These are phyloP conservation scores for Megalopta genalis DNA, from an alignment of 1,140 invertebrate species.

Conservation along the genomic window DNA sequence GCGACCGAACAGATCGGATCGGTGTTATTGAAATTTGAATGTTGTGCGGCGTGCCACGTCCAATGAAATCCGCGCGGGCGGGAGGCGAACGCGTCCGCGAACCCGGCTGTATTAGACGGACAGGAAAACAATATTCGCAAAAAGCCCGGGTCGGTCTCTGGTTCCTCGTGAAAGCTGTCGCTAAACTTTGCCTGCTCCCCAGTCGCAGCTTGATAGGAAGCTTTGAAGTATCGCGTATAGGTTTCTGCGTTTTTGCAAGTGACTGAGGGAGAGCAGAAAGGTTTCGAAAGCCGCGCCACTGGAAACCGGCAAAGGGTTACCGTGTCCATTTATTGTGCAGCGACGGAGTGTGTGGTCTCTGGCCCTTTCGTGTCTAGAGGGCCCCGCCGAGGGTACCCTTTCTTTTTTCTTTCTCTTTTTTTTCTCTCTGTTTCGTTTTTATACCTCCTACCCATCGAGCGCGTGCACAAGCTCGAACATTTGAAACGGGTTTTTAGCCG, in stretches of 20 bases:
- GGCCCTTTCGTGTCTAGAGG: background rate
- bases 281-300: conserved; percentile 29
- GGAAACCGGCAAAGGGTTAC: conserved; percentile 37
- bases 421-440: background rate
- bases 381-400: conserved; percentile 13
- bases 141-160: background rate
- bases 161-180: conserved; percentile 36
- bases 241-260: conserved; percentile 24
- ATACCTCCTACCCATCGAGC: background rate
- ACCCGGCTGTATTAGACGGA: background rate
- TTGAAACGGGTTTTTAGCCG: conserved; percentile 34
- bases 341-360: conserved; percentile 10
- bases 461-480: conserved; percentile 9
- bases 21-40: too few relatives aligned
- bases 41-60: too few relatives aligned
- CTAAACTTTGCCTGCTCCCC: conserved; percentile 1
- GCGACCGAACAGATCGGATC: too few relatives aligned
- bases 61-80: too few relatives aligned
- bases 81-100: background rate
- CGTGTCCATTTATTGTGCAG: conserved; percentile 28
- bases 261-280: conserved; percentile 20
- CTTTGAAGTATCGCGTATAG: conserved; percentile 9
- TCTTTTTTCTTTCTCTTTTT: too few relatives aligned
- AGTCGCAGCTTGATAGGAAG: background rate
- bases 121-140: background rate